Evolutionary conservation across 2,888 invertebrate genomes (phyloP).

Genomic region (Eristalinus sepulchralis): DNA sequence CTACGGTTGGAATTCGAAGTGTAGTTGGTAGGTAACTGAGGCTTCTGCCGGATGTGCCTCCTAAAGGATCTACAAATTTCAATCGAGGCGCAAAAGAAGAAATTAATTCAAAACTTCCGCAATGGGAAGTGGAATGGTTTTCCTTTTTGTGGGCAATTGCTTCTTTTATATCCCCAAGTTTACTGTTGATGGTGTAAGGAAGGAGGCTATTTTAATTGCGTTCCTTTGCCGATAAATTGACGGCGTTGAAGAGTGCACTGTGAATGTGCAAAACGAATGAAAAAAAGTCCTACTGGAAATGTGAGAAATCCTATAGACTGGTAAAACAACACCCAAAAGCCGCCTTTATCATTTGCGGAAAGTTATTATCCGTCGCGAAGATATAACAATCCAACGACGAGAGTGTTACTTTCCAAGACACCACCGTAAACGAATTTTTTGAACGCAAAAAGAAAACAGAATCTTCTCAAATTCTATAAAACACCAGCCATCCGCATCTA

Average conservation of each 20-base stretch:
- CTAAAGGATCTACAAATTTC: slow-evolving; percentile 20
- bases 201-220: neutral
- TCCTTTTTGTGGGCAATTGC: neutral
- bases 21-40: slow-evolving; percentile 6
- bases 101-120: slow-evolving; percentile 9
- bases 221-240: neutral
- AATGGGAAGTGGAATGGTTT: neutral
- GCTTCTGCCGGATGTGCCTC: neutral
- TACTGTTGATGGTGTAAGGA: neutral
- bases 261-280: too few species aligned
- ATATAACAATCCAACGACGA: slow-evolving; percentile 15
- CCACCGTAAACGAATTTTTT: slow-evolving; percentile 3
- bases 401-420: slow-evolving; percentile 2
- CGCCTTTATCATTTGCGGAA: neutral
- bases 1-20: neutral
- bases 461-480: slow-evolving; percentile 34
- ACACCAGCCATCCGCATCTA: slow-evolving; percentile 59
- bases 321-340: neutral
- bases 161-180: neutral
- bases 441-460: slow-evolving; percentile 1
- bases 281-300: too few species aligned
- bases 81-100: slow-evolving; percentile 18
- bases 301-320: too few species aligned
- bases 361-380: slow-evolving; percentile 9
- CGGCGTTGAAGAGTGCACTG: too few species aligned